These are phyloP conservation scores for Halcyon malimbica DNA, from an alignment of 2,113 vertebrate genomes.

Conservation along the genomic window DNA sequence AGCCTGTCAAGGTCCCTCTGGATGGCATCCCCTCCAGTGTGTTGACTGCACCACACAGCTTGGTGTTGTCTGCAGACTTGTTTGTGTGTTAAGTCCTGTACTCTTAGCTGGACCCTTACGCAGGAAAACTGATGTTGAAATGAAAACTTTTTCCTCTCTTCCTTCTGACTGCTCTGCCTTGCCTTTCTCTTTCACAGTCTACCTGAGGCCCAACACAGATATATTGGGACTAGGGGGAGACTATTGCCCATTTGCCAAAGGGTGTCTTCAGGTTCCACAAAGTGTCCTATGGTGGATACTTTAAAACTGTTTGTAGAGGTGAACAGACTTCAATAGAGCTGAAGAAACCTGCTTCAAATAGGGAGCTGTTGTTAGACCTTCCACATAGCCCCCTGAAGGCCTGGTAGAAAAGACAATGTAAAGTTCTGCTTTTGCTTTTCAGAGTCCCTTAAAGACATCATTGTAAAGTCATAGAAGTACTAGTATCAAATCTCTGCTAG, in stretches of 20 bases:
- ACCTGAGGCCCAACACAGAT: neutral
- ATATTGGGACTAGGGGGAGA: neutral
- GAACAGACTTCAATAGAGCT: neutral
- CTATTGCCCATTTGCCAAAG: neutral
- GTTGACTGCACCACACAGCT: too few relatives aligned
- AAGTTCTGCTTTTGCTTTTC: neutral
- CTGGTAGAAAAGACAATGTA: neutral
- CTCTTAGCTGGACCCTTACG: neutral
- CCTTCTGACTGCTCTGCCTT: neutral
- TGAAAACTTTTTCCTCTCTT: neutral
- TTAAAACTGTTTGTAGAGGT: neutral
- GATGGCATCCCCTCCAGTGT: too few relatives aligned
- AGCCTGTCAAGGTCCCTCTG: too few relatives aligned
- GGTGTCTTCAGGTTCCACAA: neutral
- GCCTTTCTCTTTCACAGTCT: neutral
- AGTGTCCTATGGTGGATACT: neutral
- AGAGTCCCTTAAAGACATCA: neutral
- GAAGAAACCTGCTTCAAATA: neutral
- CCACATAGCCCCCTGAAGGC: neutral
- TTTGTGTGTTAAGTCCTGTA: neutral
- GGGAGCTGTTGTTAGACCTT: neutral
- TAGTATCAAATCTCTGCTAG: neutral
- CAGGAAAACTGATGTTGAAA: neutral
- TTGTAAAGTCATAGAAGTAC: neutral
- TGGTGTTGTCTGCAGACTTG: too few relatives aligned